Evolutionary conservation across 2,797 vertebrate species (phyloP).

Genomic region (Menidia menidia): DNA sequence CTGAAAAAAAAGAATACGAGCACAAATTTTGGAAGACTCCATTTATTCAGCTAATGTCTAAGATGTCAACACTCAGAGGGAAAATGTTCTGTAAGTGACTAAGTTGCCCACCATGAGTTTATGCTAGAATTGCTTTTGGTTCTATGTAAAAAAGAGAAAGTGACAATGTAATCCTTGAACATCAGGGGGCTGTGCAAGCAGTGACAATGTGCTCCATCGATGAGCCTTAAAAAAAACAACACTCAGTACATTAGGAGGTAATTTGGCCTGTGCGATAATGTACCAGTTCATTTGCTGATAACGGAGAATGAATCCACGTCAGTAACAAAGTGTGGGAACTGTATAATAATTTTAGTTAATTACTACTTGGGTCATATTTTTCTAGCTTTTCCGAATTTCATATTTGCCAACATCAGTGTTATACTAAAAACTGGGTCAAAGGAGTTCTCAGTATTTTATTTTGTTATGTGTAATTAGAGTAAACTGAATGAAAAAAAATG

Average conservation of each 20-base stretch:
- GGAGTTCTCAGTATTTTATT: not conserved
- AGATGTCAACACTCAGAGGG: too few species aligned
- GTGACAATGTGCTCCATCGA: not conserved
- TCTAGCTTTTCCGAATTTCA: not conserved
- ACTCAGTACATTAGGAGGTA: not conserved
- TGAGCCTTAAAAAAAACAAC: not conserved
- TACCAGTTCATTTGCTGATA: too few species aligned
- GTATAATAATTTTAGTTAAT: not conserved
- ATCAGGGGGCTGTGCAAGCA: conserved; percentile 4
- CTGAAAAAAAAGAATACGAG: not conserved
- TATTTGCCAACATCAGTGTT: not conserved
- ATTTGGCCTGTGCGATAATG: too few species aligned
- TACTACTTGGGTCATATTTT: conserved; percentile 13
- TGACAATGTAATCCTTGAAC: not conserved
- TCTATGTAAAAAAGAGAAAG: conserved; percentile 2
- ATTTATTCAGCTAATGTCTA: too few species aligned
- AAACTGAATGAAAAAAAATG: not conserved
- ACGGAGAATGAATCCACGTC: not conserved
- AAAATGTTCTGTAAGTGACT: not conserved
- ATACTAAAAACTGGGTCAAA: too few species aligned
- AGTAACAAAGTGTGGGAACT: conserved; percentile 3
- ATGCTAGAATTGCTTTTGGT: not conserved
- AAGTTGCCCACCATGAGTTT: not conserved
- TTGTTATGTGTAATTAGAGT: not conserved
- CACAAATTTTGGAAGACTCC: too few species aligned